Conservation (phyloP, 1,140 invertebrate genomes). For the Drosophila nigrodunni region DNA sequence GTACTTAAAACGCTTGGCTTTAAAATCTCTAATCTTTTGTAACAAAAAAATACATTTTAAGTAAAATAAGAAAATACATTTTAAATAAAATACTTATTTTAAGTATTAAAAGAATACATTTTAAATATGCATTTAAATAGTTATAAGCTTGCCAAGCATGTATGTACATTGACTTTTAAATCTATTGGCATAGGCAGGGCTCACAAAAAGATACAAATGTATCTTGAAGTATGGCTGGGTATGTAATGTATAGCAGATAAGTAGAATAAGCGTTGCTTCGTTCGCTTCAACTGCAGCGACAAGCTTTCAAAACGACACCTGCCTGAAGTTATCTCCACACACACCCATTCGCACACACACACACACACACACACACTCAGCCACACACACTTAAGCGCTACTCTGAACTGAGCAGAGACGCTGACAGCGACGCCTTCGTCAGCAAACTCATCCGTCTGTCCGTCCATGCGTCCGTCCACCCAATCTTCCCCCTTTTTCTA, state of each 20-base stretch:
- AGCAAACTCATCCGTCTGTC: neutral
- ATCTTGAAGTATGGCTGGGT: constrained; percentile 15
- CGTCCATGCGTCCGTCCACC: neutral
- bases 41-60: too few species aligned
- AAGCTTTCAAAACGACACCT: constrained; percentile 54
- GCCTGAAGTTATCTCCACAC: constrained; percentile 62
- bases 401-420: constrained; percentile 18
- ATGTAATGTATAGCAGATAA: neutral
- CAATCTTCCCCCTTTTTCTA: neutral
- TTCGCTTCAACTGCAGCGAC: constrained; percentile 11
- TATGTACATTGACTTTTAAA: too few species aligned
- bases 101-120: too few species aligned
- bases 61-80: too few species aligned
- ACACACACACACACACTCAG: constrained; percentile 32
- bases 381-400: constrained; percentile 30
- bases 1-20: too few species aligned
- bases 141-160: too few species aligned
- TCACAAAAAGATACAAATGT: constrained; percentile 54
- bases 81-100: too few species aligned
- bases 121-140: too few species aligned
- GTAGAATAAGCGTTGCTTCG: constrained; percentile 59
- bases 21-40: too few species aligned
- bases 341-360: constrained; percentile 34
- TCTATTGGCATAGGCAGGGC: constrained; percentile 3
- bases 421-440: constrained; percentile 14